Percentiles rank a stretch among this genome's conserved stretches.
Evolutionary conservation across 92 coral and sea anemone species (phyloP).

Genomic region (Parazoanthus swiftii): DNA sequence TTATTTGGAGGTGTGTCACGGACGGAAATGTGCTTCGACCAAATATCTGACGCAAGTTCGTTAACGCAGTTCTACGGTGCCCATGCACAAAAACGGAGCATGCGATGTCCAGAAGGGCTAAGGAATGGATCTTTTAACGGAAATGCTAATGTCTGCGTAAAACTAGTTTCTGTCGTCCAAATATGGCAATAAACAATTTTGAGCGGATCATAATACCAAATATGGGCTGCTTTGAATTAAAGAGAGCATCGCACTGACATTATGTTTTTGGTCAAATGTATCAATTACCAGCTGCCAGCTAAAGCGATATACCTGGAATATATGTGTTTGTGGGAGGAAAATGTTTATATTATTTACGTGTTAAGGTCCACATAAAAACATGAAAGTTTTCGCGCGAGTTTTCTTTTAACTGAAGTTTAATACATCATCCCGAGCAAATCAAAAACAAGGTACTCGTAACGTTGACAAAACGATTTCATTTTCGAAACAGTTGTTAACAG

Average conservation of each 20-base stretch:
- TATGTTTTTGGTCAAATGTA: not conserved
- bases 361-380: not conserved
- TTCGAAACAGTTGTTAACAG: not conserved
- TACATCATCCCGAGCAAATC: not conserved
- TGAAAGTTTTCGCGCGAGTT: not conserved
- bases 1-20: not conserved
- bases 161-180: not conserved
- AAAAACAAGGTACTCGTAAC: not conserved
- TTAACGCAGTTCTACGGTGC: not conserved
- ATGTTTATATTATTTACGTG: not conserved
- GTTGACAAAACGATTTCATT: not conserved
- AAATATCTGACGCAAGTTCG: slow-evolving; percentile 2
- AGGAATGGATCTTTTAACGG: not conserved
- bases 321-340: not conserved
- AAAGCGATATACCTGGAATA: not conserved
- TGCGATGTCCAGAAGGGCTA: not conserved
- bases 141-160: not conserved
- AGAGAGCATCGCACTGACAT: not conserved
- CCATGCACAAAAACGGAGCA: not conserved
- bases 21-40: not conserved
- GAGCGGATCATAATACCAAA: slow-evolving; percentile 1
- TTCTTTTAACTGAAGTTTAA: not conserved
- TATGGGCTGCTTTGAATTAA: not conserved
- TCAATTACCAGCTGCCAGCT: not conserved
- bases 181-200: not conserved